phyloP scores from a whole-genome alignment of 53 echinoderm and acorn worm species.

The Henricia sp. region DNA sequence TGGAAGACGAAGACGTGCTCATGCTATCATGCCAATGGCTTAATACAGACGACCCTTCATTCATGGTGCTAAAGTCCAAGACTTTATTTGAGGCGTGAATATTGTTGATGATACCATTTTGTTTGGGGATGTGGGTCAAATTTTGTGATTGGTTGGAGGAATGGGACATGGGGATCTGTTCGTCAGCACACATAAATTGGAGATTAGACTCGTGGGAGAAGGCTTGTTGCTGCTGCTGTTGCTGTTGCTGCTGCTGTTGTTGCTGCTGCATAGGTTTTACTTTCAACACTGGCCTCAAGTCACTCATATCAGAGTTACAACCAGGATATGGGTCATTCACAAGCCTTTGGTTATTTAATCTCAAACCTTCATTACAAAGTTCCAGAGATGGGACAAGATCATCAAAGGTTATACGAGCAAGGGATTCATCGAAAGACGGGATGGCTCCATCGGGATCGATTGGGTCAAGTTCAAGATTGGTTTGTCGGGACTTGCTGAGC shows the following conservation, averaged over 20 bases:
- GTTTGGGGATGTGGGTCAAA: slow-evolving; percentile 14
- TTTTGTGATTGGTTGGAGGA: neutral
- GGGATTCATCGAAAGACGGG: slow-evolving; percentile 60
- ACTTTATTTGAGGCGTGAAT: slow-evolving; percentile 4
- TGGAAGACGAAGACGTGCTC: slow-evolving; percentile 38
- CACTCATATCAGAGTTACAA: neutral
- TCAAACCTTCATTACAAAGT: neutral
- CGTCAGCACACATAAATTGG: slow-evolving; percentile 41
- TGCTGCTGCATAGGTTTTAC: slow-evolving; percentile 21
- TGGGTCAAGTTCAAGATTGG: neutral
- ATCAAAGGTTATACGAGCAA: slow-evolving; percentile 42
- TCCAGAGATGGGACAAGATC: slow-evolving; percentile 38
- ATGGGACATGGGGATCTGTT: slow-evolving; percentile 7
- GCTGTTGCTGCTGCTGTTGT: slow-evolving; percentile 1
- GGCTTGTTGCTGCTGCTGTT: neutral
- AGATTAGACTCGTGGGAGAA: neutral
- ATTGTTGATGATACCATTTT: slow-evolving; percentile 2
- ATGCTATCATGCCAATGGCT: slow-evolving; percentile 29
- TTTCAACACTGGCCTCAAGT: neutral
- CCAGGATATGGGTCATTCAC: neutral
- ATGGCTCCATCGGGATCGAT: neutral
- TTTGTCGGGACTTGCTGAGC: neutral
- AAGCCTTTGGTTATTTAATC: neutral
- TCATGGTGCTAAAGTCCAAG: slow-evolving; percentile 9
- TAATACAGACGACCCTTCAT: slow-evolving; percentile 8